Percentiles rank a stretch among this genome's conserved stretches.
phyloP scores from a whole-genome alignment of 2,888 invertebrate genomes.

The Itoplectis maculator region DNA sequence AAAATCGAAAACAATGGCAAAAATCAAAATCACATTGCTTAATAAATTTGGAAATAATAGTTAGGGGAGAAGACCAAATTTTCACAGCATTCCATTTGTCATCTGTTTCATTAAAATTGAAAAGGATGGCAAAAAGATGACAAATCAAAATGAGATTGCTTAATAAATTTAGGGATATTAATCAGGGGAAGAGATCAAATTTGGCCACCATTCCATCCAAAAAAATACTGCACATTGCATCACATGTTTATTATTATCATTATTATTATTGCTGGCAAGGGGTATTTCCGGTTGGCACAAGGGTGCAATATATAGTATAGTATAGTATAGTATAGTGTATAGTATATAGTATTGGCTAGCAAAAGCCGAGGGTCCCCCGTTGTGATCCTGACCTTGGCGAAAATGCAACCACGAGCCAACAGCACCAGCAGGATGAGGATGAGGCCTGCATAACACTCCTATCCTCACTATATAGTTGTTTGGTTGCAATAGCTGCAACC shows the following conservation, averaged over 20 bases:
- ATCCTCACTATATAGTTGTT: conserved; percentile 23
- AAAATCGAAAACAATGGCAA: too few relatives aligned
- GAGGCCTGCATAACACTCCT: conserved; percentile 50
- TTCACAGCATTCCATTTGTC: too few relatives aligned
- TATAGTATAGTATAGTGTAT: too few relatives aligned
- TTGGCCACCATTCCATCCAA: conserved; percentile 3
- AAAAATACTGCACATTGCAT: conserved; percentile 36
- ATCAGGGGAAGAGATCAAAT: not conserved
- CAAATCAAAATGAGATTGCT: too few relatives aligned
- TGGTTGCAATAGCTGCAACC: not conserved
- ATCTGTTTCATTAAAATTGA: too few relatives aligned
- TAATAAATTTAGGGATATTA: not conserved
- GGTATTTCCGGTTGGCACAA: conserved; percentile 61
- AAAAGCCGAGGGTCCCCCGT: conserved; percentile 8
- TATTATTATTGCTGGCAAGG: conserved; percentile 62
- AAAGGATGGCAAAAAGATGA: too few relatives aligned
- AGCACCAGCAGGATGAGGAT: conserved; percentile 33
- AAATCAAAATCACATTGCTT: too few relatives aligned
- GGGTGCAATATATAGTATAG: not conserved
- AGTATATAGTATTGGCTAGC: conserved; percentile 47
- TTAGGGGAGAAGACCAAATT: not conserved
- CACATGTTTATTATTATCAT: too few relatives aligned
- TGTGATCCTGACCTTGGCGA: conserved; percentile 62
- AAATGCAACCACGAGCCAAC: conserved; percentile 53
- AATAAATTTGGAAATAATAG: not conserved